Conservation (phyloP, 2,797 vertebrate species). For the Diceros bicornis region DNA sequence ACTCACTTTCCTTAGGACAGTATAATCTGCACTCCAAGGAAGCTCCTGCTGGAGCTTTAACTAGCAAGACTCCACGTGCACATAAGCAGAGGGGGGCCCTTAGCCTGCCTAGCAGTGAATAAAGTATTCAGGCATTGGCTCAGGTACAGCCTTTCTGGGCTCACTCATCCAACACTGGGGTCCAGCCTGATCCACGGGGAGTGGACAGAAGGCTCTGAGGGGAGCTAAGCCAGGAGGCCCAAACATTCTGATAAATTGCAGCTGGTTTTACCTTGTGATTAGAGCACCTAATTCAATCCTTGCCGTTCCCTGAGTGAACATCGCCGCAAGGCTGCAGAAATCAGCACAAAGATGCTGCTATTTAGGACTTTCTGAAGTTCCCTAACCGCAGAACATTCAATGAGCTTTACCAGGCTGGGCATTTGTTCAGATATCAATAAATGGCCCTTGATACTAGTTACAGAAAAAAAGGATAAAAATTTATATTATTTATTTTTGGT, state of each 20-base stretch:
- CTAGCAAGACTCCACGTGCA: neutral
- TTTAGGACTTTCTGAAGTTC: too few relatives aligned
- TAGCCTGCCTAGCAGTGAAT: fast-evolving
- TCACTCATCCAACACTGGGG: fast-evolving
- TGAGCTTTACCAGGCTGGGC: neutral
- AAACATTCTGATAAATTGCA: neutral
- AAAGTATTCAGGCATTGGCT: neutral
- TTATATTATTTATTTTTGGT: neutral
- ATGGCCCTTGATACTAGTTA: too few relatives aligned
- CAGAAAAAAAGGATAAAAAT: neutral
- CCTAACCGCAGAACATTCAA: fast-evolving
- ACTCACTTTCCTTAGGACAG: neutral
- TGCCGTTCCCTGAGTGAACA: neutral
- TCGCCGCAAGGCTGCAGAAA: neutral
- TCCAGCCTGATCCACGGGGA: fast-evolving
- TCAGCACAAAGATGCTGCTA: fast-evolving
- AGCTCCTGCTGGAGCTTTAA: neutral
- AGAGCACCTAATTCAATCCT: neutral
- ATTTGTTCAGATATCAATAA: neutral
- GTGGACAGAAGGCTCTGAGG: neutral
- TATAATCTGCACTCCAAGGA: neutral
- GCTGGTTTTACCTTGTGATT: fast-evolving
- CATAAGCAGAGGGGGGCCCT: neutral
- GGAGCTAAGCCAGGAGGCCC: neutral
- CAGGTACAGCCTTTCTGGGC: neutral